These are phyloP conservation scores for Achatina immaculata DNA, from an alignment of 1,140 invertebrate species.

Conservation along the genomic window DNA sequence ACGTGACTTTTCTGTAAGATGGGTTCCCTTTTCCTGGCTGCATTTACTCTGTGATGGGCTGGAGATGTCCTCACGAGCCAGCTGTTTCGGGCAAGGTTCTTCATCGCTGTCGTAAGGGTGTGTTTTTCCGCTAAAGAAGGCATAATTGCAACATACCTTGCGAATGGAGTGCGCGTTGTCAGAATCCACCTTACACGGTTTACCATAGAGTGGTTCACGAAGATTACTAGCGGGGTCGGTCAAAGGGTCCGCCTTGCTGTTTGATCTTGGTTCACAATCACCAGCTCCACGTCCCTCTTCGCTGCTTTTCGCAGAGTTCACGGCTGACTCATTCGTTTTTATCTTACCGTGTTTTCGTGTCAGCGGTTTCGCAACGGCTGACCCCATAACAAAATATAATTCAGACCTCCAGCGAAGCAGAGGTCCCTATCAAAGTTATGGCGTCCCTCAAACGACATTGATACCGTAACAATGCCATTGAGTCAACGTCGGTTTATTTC, in stretches of 20 bases:
- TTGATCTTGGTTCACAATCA: background rate
- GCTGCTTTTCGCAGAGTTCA: background rate
- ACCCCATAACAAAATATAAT: slow-evolving; percentile 33
- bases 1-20: background rate
- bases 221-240: slow-evolving; percentile 7
- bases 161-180: background rate
- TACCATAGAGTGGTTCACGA: slow-evolving; percentile 4
- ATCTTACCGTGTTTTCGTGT: slow-evolving; percentile 25
- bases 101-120: slow-evolving; percentile 19
- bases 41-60: slow-evolving; percentile 6
- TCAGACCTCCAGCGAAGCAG: slow-evolving; percentile 30
- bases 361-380: slow-evolving; percentile 32
- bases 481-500: too few species aligned
- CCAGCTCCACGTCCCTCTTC: slow-evolving; percentile 16
- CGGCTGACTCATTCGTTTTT: slow-evolving; percentile 13
- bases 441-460: slow-evolving; percentile 4
- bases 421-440: slow-evolving; percentile 24
- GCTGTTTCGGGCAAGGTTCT: background rate
- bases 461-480: slow-evolving; percentile 3
- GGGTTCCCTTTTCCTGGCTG: background rate
- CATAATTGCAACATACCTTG: slow-evolving; percentile 13
- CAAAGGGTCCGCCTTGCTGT: slow-evolving; percentile 11
- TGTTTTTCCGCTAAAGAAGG: background rate
- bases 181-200: slow-evolving; percentile 15
- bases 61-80: background rate